Conservation (phyloP, 2,888 invertebrate genomes). For the Lamellibrachia columna region DNA sequence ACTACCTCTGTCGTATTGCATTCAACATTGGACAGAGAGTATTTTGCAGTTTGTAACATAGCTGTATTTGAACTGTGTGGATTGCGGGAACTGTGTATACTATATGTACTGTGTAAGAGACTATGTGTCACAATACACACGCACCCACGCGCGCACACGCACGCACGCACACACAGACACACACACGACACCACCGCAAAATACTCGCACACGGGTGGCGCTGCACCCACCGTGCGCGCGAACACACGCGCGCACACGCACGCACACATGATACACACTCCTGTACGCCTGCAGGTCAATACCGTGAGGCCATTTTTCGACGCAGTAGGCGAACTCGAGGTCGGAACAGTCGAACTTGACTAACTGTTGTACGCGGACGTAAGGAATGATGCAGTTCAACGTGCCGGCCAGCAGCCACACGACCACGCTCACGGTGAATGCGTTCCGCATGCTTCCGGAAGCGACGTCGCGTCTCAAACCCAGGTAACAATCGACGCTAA, state of each 20-base stretch:
- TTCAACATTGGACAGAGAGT: no score
- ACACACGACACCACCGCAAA: not conserved
- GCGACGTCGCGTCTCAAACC: conserved; percentile 71
- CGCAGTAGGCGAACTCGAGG: conserved; percentile 53
- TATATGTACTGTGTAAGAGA: not conserved
- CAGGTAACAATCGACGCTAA: conserved; percentile 84
- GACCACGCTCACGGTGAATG: conserved; percentile 42
- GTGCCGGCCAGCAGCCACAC: conserved; percentile 56
- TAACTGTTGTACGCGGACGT: conserved; percentile 52
- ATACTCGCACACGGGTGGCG: not conserved
- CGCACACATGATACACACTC: not conserved
- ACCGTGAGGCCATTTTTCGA: conserved; percentile 56
- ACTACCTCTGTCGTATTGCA: no score
- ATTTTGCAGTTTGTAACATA: no score
- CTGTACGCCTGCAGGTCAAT: conserved; percentile 53
- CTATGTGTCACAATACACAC: not conserved
- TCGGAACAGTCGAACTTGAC: conserved; percentile 45
- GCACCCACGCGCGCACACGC: not conserved
- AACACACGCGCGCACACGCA: not conserved
- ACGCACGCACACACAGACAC: conserved; percentile 65
- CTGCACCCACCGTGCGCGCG: not conserved
- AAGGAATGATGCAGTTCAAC: conserved; percentile 56
- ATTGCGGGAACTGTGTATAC: conserved; percentile 70
- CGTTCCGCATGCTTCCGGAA: not conserved
- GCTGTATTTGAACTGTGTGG: no score